Evolutionary conservation across 2,797 vertebrate genomes (phyloP).

Genomic region (Gymnoscopelus microlampas): DNA sequence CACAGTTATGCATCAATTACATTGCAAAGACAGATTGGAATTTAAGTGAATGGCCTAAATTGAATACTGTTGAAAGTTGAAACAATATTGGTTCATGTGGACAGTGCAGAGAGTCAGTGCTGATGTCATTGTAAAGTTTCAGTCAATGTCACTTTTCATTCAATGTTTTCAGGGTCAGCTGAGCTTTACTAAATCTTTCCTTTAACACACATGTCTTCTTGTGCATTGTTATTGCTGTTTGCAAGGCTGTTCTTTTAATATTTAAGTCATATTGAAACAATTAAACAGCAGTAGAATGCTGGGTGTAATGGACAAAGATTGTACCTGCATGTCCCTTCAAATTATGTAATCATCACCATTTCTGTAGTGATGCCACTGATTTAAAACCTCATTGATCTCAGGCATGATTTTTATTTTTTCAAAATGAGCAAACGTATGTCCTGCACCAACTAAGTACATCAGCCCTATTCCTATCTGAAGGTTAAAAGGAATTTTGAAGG

Average conservation of each 20-base stretch:
- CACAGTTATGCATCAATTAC: slow-evolving; percentile 30
- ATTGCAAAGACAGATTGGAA: slow-evolving; percentile 25
- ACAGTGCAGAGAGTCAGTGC: not conserved
- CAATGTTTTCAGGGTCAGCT: not conserved
- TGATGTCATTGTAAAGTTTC: not conserved
- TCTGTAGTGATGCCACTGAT: slow-evolving; percentile 43
- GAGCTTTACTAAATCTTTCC: slow-evolving; percentile 9
- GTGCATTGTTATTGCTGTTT: slow-evolving; percentile 1
- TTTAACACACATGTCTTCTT: not conserved
- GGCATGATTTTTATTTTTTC: slow-evolving; percentile 35
- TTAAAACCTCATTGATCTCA: slow-evolving; percentile 53
- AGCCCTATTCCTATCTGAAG: not conserved
- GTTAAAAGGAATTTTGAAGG: not conserved
- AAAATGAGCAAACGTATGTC: slow-evolving; percentile 34
- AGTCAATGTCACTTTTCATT: slow-evolving; percentile 2
- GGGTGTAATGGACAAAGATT: slow-evolving; percentile 53
- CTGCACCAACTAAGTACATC: slow-evolving; percentile 7
- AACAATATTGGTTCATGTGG: not conserved
- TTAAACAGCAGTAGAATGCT: slow-evolving; percentile 21
- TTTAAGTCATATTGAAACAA: slow-evolving; percentile 46
- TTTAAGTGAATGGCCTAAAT: slow-evolving; percentile 11
- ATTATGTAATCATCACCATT: slow-evolving; percentile 21
- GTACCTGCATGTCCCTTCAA: slow-evolving; percentile 73
- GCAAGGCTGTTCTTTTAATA: slow-evolving; percentile 31
- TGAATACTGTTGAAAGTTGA: slow-evolving; percentile 1